Evolutionary conservation across 2,797 vertebrate species (phyloP), one percentile per base, ranked within the genome.

Genomic region (Eulemur rubriventer): DNA sequence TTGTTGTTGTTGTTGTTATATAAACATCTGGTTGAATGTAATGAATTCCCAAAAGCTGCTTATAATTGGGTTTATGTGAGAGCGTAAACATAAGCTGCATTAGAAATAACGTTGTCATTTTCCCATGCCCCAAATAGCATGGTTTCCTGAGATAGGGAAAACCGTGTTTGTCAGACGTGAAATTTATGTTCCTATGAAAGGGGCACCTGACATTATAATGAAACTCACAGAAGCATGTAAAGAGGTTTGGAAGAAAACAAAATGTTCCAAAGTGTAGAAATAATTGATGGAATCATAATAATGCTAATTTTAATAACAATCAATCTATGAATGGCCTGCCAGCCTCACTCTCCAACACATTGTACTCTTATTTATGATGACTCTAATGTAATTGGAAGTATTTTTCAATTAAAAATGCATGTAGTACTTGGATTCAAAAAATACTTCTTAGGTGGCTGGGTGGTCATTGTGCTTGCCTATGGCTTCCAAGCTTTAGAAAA

Each of bases 281-380:
- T 82, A 63, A 78, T 97, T 28, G 73, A 95, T 73, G 87, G 50
- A 61, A 11, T 89, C 59, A 78, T 96, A 97, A 93, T 87, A 92
- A 95, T 82, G 80, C 86, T 96, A 93, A 96, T 97, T 97, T 97
- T 95, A 97, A 98, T 97, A 93, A 93, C 78, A 92, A 90, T 91
- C 61, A 2, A 84, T 70, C 95, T 91, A 12, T 72, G 89, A 86
- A 69, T 57, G 76, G 43, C 67, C 91, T 80, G 91, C 70, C 78
- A 87, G 33, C 94, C 55, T 96, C 65, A 67, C 55, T 93, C 95
- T 41, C 92, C 7, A 0, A 38, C 63, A 82, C 38, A 79, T 5
- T 95, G 92, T 78, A 46, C 95, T 97, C 72, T 94, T 96, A 96
- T 87, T 90, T 90, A 86, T 94, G 85, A 20, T 86, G 75, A 96